Percentiles rank a stretch among this genome's conserved stretches.
Conservation (phyloP, 2,797 vertebrate genomes). For the Columba guinea region DNA sequence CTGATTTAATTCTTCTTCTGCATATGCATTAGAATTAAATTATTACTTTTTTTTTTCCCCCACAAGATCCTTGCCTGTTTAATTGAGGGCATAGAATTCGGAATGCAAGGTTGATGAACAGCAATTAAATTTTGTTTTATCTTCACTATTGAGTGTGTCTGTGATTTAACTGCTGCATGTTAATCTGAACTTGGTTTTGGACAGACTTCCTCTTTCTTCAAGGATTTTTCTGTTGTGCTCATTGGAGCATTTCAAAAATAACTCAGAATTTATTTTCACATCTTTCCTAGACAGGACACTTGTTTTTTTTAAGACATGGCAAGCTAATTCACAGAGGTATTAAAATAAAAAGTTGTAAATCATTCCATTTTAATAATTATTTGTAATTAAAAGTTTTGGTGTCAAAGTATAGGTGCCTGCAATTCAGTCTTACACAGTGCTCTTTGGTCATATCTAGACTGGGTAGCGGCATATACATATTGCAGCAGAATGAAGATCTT, state of each 20-base stretch:
- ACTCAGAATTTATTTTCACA: neutral
- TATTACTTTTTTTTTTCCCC: fast-evolving
- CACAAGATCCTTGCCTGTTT: neutral
- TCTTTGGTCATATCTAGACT: neutral
- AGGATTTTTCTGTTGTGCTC: neutral
- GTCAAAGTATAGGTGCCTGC: neutral
- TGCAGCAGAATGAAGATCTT: neutral
- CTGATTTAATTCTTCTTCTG: neutral
- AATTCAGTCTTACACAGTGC: neutral
- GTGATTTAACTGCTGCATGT: neutral
- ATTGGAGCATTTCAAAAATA: neutral
- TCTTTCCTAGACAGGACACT: neutral
- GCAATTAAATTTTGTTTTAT: neutral
- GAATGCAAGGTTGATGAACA: neutral
- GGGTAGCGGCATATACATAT: neutral
- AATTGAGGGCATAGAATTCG: neutral
- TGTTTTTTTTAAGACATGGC: neutral
- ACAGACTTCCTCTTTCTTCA: neutral
- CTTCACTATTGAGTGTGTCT: neutral
- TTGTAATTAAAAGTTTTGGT: neutral
- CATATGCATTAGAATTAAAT: neutral
- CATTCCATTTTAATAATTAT: neutral
- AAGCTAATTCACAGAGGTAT: neutral
- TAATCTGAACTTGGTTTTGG: neutral
- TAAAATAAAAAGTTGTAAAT: neutral